phyloP scores from a whole-genome alignment of 2,888 invertebrate genomes.

The Nephrotoma flavescens region DNA sequence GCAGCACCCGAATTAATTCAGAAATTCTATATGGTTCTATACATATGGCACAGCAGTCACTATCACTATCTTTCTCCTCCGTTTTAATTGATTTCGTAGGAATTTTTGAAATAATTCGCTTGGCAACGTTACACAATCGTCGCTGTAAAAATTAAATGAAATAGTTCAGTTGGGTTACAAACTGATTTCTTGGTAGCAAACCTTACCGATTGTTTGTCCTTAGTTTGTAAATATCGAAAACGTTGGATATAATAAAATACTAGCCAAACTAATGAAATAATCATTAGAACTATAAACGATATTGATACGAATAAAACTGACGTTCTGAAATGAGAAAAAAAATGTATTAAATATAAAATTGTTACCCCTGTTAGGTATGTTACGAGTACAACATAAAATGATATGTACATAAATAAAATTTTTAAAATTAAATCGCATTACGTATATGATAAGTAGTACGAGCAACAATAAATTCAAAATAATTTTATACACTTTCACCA shows the following conservation, averaged over 20 bases:
- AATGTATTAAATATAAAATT: slow-evolving; percentile 2
- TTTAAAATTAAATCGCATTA: background rate
- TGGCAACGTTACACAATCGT: slow-evolving; percentile 80
- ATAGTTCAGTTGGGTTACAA: background rate
- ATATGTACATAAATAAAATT: background rate
- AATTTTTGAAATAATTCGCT: slow-evolving; percentile 85
- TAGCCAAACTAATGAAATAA: slow-evolving; percentile 88
- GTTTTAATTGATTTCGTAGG: slow-evolving; percentile 76
- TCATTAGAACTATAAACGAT: slow-evolving; percentile 89
- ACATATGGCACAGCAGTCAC: slow-evolving; percentile 84
- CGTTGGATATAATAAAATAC: slow-evolving; percentile 93
- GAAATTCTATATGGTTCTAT: slow-evolving; percentile 83
- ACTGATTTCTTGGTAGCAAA: background rate
- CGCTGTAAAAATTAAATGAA: slow-evolving; percentile 43
- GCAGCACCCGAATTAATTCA: slow-evolving; percentile 75
- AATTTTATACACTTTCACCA: background rate
- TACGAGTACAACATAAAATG: background rate
- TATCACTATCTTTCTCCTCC: slow-evolving; percentile 61
- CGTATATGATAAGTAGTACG: background rate
- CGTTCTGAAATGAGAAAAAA: slow-evolving; percentile 44
- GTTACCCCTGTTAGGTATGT: background rate
- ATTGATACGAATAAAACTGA: slow-evolving; percentile 90
- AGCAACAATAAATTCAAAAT: background rate
- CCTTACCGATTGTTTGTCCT: slow-evolving; percentile 80
- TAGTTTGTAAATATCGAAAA: slow-evolving; percentile 87